These are phyloP conservation scores for Drosophila cognata DNA, from an alignment of 2,888 invertebrate species.

Conservation along the genomic window DNA sequence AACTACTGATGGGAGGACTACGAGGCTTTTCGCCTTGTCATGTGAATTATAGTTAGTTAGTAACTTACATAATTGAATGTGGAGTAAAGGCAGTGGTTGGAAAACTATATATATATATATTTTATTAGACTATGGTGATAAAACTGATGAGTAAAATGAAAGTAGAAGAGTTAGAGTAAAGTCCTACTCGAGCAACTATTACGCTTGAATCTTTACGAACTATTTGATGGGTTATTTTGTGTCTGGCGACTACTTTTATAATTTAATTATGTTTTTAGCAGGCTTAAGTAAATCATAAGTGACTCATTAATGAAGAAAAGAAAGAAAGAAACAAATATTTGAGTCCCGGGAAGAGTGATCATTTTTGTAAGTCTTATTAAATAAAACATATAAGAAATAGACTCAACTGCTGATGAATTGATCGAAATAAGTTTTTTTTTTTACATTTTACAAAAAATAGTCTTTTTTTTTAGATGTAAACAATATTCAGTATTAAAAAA, in stretches of 20 bases:
- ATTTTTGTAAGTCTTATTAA: background rate
- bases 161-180: background rate
- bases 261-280: background rate
- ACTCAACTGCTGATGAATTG: background rate
- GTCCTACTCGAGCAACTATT: background rate
- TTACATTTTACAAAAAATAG: background rate
- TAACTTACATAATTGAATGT: background rate
- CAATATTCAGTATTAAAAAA: background rate
- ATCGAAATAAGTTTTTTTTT: too few relatives aligned
- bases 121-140: constrained; percentile 4
- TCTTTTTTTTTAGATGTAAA: background rate
- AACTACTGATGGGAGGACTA: constrained; percentile 21
- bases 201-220: background rate
- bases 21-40: background rate
- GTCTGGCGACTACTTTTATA: background rate
- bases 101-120: background rate
- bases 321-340: too few relatives aligned
- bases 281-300: background rate
- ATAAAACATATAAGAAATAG: background rate
- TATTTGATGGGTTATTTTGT: background rate
- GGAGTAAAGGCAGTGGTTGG: background rate
- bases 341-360: background rate
- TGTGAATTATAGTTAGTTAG: constrained; percentile 14
- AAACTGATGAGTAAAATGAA: constrained; percentile 1
- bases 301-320: background rate